These are phyloP conservation scores for Dermatemys mawii DNA, from an alignment of 2,113 vertebrate genomes.

Conservation along the genomic window DNA sequence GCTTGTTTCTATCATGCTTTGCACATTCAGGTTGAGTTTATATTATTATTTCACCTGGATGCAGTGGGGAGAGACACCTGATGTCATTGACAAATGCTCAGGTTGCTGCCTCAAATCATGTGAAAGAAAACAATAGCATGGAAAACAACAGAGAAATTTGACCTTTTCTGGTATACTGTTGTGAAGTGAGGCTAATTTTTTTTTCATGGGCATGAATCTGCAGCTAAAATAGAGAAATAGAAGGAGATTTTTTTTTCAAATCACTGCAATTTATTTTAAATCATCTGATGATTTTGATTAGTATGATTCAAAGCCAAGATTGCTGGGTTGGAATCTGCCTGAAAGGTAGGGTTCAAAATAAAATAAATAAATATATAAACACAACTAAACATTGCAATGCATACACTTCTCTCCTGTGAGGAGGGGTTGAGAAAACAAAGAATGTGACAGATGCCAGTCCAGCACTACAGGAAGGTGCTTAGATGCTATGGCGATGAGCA, in stretches of 20 bases:
- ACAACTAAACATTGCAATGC: background rate
- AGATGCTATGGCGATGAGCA: background rate
- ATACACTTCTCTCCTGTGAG: background rate
- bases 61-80: background rate
- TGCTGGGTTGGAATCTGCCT: background rate
- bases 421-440: background rate
- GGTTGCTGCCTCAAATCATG: background rate
- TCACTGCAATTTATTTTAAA: background rate
- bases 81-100: background rate
- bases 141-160: background rate
- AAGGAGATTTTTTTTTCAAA: background rate
- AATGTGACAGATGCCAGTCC: background rate
- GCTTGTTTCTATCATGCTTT: background rate
- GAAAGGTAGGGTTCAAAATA: background rate
- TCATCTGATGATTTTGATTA: background rate
- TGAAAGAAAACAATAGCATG: background rate
- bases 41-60: background rate
- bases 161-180: background rate
- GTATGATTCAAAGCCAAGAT: background rate
- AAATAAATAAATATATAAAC: background rate
- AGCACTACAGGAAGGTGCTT: background rate
- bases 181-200: background rate
- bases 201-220: background rate
- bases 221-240: rapidly evolving
- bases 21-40: background rate